These are phyloP conservation scores for Miniopterus natalensis DNA, from an alignment of 2,113 vertebrate species.

Conservation along the genomic window DNA sequence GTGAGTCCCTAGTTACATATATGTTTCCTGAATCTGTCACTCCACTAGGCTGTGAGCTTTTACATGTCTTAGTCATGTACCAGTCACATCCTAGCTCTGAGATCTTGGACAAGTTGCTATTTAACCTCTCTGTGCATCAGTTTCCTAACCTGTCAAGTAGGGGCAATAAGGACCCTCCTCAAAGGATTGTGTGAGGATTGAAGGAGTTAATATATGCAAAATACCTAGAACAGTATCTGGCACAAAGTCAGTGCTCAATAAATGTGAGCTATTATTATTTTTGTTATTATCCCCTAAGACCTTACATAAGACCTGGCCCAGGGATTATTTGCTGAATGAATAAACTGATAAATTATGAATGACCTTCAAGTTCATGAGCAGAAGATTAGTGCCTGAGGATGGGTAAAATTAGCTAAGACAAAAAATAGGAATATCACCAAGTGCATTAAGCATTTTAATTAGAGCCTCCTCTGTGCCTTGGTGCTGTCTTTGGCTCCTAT, in stretches of 20 bases:
- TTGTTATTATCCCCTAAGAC: not conserved
- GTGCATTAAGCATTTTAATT: conserved; percentile 32
- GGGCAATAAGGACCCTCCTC: not conserved
- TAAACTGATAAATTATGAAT: not conserved
- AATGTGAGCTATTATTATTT: not conserved
- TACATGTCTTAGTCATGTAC: not conserved
- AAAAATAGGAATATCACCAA: not conserved
- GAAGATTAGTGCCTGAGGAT: not conserved
- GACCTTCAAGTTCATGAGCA: conserved; percentile 7
- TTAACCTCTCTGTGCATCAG: not conserved
- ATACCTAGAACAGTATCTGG: not conserved
- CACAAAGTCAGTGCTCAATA: not conserved
- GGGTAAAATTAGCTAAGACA: not conserved
- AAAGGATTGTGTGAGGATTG: not conserved
- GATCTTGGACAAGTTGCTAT: not conserved
- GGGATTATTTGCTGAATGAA: conserved; percentile 41
- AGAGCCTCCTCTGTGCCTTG: not conserved
- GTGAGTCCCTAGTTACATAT: not conserved
- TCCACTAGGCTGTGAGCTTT: not conserved
- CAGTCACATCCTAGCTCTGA: not conserved
- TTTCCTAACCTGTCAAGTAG: not conserved
- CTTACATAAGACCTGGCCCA: not conserved
- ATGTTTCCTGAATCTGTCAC: not conserved
- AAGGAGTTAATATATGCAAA: not conserved
- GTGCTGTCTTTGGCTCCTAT: not conserved